Evolutionary conservation across 2,888 invertebrate genomes (phyloP).

Genomic region (Magallana nippona): DNA sequence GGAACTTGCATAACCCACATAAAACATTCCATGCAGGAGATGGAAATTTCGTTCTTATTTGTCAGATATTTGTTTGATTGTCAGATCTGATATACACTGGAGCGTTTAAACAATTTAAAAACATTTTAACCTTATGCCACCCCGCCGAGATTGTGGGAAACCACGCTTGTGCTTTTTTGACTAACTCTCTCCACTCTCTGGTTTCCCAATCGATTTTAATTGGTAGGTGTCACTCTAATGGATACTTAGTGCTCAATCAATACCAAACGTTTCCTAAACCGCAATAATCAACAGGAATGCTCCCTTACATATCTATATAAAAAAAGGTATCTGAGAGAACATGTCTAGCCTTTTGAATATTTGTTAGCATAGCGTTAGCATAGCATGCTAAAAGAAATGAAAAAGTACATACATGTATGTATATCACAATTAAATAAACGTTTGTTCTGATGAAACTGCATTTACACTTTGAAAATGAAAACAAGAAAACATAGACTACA

Average conservation of each 20-base stretch:
- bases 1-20: conserved; percentile 14
- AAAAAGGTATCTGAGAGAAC: no score
- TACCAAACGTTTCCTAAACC: neutral
- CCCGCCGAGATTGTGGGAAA: conserved; percentile 23
- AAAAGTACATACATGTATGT: no score
- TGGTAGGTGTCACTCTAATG: neutral
- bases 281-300: neutral
- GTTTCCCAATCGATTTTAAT: neutral
- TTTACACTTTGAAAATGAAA: no score
- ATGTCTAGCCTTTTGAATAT: no score
- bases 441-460: no score
- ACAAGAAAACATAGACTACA: no score
- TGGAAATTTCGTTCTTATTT: neutral
- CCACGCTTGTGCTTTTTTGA: conserved; percentile 15
- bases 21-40: neutral
- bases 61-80: conserved; percentile 31
- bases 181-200: neutral
- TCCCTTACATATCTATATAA: no score
- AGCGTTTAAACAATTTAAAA: conserved; percentile 28
- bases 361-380: no score
- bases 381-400: no score
- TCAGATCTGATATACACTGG: conserved; percentile 7
- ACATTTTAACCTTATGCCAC: conserved; percentile 23
- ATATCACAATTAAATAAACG: no score
- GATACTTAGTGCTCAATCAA: neutral